A percentile compares a stretch with the other conserved stretches of the same genome.
Evolutionary conservation across 2,113 vertebrate genomes (phyloP).

Genomic region (Sorex fumeus): DNA sequence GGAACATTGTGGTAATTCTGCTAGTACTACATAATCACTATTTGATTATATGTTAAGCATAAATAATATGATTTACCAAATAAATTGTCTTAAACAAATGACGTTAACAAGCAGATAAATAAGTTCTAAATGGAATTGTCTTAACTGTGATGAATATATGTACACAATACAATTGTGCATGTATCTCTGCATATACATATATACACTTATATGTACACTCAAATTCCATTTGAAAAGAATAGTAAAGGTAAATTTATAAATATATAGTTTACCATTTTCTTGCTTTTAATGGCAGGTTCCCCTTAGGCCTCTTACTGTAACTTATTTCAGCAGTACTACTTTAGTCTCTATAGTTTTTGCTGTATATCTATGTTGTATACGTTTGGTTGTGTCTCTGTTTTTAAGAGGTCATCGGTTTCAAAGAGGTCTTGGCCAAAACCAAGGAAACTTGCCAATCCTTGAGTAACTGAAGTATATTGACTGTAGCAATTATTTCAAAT

Average conservation of each 20-base stretch:
- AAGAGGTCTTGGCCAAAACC: neutral
- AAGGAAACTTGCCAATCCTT: neutral
- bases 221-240: neutral
- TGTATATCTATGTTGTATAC: neutral
- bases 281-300: constrained; percentile 5
- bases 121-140: neutral
- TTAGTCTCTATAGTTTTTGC: neutral
- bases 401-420: neutral
- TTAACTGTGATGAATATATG: neutral
- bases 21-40: neutral
- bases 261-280: neutral
- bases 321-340: neutral
- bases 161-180: neutral
- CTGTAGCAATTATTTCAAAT: neutral
- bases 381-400: neutral
- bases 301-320: neutral
- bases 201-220: too few species aligned
- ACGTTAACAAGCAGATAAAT: constrained; percentile 24
- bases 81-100: constrained; percentile 26
- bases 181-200: too few species aligned
- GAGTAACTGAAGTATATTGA: neutral
- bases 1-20: neutral
- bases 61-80: constrained; percentile 31
- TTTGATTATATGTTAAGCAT: constrained; percentile 18
- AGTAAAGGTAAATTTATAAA: neutral